Evolutionary conservation across 2,888 invertebrate genomes (phyloP).

Genomic region (Hypena proboscidalis): DNA sequence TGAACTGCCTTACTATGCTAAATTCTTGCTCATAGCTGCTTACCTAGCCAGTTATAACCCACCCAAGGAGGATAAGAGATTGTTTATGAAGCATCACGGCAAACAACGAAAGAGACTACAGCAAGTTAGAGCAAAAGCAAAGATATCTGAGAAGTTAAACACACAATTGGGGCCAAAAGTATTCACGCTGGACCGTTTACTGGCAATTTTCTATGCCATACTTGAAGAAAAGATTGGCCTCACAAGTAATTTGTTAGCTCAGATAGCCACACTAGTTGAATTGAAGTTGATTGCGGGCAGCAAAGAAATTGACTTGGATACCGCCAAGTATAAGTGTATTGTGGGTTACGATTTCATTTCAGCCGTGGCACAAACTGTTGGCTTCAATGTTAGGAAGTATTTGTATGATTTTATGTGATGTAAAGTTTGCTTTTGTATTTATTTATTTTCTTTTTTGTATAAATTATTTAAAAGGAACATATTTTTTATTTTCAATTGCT

Average conservation of each 20-base stretch:
- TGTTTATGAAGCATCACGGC: slow-evolving; percentile 93
- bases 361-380: slow-evolving; percentile 90
- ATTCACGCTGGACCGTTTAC: slow-evolving; percentile 91
- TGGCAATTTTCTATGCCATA: slow-evolving; percentile 96
- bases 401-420: slow-evolving; percentile 87
- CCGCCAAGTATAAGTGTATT: slow-evolving; percentile 94
- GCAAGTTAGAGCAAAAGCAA: slow-evolving; percentile 86
- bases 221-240: slow-evolving; percentile 93
- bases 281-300: slow-evolving; percentile 91
- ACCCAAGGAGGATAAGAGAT: slow-evolving; percentile 92
- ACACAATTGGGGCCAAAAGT: slow-evolving; percentile 93
- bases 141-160: slow-evolving; percentile 82
- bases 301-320: slow-evolving; percentile 90
- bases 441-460: slow-evolving; percentile 20
- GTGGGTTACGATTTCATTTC: slow-evolving; percentile 93
- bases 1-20: slow-evolving; percentile 95
- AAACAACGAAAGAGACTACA: slow-evolving; percentile 89
- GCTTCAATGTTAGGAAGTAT: slow-evolving; percentile 91
- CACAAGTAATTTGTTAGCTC: slow-evolving; percentile 94
- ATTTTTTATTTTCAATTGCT: slow-evolving; percentile 1
- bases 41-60: slow-evolving; percentile 97
- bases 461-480: neutral
- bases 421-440: slow-evolving; percentile 20
- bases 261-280: slow-evolving; percentile 94
- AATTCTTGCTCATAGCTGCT: slow-evolving; percentile 95